These are phyloP conservation scores for Nomia melanderi DNA, from an alignment of 1,140 invertebrate species.

Conservation along the genomic window DNA sequence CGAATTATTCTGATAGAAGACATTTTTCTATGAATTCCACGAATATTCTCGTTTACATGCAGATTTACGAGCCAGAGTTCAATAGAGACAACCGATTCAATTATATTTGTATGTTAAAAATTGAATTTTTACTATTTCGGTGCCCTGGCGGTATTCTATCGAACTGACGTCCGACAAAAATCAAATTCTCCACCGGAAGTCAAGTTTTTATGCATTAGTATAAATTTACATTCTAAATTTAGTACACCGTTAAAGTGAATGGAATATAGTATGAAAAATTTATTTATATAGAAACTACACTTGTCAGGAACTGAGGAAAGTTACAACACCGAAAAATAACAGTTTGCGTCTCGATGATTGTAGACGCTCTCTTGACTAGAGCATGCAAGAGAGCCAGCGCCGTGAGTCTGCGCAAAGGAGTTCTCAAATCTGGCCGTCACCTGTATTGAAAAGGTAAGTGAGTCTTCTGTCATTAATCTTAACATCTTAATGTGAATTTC, in stretches of 20 bases:
- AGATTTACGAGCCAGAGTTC: background rate
- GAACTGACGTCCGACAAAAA: conserved; percentile 68
- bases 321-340: background rate
- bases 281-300: background rate
- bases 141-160: conserved; percentile 32
- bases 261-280: background rate
- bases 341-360: background rate
- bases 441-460: conserved; percentile 77
- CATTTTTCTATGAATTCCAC: background rate
- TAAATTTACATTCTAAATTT: background rate
- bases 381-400: conserved; percentile 62
- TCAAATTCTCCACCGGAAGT: conserved; percentile 65
- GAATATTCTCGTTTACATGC: background rate
- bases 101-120: conserved; percentile 28
- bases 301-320: no score
- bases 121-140: conserved; percentile 4
- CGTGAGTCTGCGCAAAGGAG: conserved; percentile 67
- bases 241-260: background rate
- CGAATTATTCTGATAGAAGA: conserved; percentile 23
- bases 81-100: background rate
- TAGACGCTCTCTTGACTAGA: conserved; percentile 62
- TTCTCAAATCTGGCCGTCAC: conserved; percentile 77
- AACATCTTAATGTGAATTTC: conserved; percentile 60
- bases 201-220: conserved; percentile 18
- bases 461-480: conserved; percentile 62